Evolutionary conservation across 2,888 invertebrate genomes (phyloP).

Genomic region (Callinectes sapidus): DNA sequence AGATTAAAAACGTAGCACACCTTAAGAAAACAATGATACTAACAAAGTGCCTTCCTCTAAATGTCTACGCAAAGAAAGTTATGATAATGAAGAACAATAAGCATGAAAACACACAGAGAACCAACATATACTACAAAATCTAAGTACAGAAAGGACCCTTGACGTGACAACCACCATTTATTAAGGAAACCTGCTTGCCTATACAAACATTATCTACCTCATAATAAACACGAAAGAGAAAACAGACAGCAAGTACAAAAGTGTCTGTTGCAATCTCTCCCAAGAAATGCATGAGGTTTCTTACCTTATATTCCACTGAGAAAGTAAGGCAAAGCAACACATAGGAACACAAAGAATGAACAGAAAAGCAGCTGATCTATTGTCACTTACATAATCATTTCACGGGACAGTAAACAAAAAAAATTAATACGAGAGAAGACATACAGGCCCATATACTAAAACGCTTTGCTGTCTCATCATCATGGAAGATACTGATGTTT

Average conservation of each 20-base stretch:
- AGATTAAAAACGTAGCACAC: neutral
- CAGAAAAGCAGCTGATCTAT: neutral
- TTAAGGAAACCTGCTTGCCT: neutral
- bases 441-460: neutral
- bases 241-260: neutral
- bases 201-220: neutral
- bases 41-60: neutral
- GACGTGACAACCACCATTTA: neutral
- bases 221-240: neutral
- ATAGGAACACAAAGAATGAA: neutral
- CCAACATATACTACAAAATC: neutral
- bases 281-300: constrained; percentile 15
- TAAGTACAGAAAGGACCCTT: neutral
- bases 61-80: neutral
- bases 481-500: too few relatives aligned
- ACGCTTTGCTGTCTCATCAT: too few relatives aligned
- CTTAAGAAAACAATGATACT: too few relatives aligned
- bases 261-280: too few relatives aligned
- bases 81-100: neutral
- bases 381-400: too few relatives aligned
- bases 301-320: constrained; percentile 44
- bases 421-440: too few relatives aligned
- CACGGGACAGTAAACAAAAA: too few relatives aligned
- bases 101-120: neutral
- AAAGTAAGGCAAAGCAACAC: too few relatives aligned